A percentile compares a stretch with the other conserved stretches of the same genome.
Conservation (phyloP, 2,888 invertebrate genomes). For the Lithophane socia region DNA sequence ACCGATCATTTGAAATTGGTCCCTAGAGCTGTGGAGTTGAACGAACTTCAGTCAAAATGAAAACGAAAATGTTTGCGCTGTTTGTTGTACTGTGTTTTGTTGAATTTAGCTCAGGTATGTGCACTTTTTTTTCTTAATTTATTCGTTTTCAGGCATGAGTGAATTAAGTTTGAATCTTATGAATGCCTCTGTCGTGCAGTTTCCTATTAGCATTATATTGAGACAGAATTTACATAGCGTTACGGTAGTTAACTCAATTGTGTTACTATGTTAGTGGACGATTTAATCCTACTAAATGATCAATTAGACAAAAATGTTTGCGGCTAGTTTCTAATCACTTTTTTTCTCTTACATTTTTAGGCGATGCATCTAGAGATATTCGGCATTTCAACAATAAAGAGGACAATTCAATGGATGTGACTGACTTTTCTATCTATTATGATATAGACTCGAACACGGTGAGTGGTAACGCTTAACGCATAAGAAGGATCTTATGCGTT, state of each 20-base stretch:
- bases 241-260: slow-evolving; percentile 39
- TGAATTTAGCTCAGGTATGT: slow-evolving; percentile 74
- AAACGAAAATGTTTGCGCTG: slow-evolving; percentile 75
- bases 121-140: slow-evolving; percentile 31
- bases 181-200: slow-evolving; percentile 28
- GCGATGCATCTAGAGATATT: slow-evolving; percentile 43
- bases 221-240: slow-evolving; percentile 35
- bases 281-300: slow-evolving; percentile 4
- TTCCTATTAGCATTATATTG: slow-evolving; percentile 28
- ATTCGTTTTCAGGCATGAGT: slow-evolving; percentile 17
- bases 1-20: slow-evolving; percentile 85
- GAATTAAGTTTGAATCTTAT: slow-evolving; percentile 29
- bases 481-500: neutral
- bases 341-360: slow-evolving; percentile 47
- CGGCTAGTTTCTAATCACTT: slow-evolving; percentile 9
- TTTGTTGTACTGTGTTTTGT: slow-evolving; percentile 73
- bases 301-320: slow-evolving; percentile 18
- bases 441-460: slow-evolving; percentile 86
- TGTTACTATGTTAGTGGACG: slow-evolving; percentile 19
- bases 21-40: slow-evolving; percentile 82
- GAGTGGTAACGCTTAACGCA: no score
- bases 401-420: slow-evolving; percentile 84
- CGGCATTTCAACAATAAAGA: slow-evolving; percentile 68
- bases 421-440: slow-evolving; percentile 88
- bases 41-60: slow-evolving; percentile 76